Evolutionary conservation across 2,113 vertebrate genomes (phyloP).

Genomic region (Phylloscopus trochiloides): DNA sequence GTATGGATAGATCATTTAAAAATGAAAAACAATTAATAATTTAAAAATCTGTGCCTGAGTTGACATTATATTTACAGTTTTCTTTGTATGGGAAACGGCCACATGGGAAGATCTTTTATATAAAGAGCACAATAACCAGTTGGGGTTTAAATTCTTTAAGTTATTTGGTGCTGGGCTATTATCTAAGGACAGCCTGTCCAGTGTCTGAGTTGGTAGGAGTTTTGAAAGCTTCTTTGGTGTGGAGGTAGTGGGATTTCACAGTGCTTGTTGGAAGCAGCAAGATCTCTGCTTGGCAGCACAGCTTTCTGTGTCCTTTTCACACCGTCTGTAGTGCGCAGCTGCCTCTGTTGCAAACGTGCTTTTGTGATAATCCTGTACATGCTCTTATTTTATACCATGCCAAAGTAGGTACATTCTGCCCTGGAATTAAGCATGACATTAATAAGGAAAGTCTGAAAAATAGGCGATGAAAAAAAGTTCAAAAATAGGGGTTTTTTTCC

Average conservation of each 20-base stretch:
- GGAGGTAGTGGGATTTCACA: background rate
- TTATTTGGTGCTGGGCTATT: background rate
- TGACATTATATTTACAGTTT: background rate
- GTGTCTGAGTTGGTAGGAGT: background rate
- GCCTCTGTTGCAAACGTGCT: fast-evolving
- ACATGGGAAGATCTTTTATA: background rate
- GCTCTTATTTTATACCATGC: background rate
- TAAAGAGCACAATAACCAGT: background rate
- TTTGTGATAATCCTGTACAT: background rate
- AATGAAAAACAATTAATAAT: background rate
- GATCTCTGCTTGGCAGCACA: background rate
- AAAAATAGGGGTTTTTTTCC: background rate
- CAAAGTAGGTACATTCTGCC: background rate
- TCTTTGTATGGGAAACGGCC: background rate
- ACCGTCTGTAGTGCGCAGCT: background rate
- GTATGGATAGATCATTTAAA: background rate
- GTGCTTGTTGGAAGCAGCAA: background rate
- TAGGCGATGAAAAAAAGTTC: background rate
- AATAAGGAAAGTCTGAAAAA: background rate
- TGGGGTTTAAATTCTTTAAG: background rate
- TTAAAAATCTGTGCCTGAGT: background rate
- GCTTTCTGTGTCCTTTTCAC: background rate
- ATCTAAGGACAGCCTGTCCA: background rate
- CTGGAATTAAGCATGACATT: background rate
- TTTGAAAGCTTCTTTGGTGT: background rate